Evolutionary conservation across 2,113 vertebrate genomes (phyloP).

Genomic region (Morone chrysops): DNA sequence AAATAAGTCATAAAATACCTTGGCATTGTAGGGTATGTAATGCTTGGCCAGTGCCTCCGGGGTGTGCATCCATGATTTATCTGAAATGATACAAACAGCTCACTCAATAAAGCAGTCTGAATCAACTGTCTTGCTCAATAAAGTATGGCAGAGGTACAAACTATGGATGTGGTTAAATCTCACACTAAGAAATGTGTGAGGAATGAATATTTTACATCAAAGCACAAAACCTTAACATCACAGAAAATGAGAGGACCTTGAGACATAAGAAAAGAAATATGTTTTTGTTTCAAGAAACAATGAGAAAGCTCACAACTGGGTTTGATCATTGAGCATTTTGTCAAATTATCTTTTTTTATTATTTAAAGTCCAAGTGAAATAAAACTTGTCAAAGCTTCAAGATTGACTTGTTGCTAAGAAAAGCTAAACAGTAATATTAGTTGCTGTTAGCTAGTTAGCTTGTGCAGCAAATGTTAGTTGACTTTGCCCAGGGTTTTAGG

Average conservation of each 20-base stretch:
- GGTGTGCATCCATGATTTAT: constrained; percentile 99
- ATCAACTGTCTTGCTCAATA: neutral
- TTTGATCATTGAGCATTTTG: too few relatives aligned
- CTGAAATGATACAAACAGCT: constrained; percentile 87
- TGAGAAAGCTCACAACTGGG: neutral
- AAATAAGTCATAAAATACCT: constrained; percentile 83
- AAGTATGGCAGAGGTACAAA: neutral
- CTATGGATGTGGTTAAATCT: neutral
- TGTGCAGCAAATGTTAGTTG: too few relatives aligned
- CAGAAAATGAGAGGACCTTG: neutral
- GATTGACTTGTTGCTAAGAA: too few relatives aligned
- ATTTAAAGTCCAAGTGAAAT: too few relatives aligned
- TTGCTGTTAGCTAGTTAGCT: too few relatives aligned
- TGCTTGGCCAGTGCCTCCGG: constrained; percentile 98
- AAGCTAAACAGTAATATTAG: too few relatives aligned
- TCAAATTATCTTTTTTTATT: too few relatives aligned
- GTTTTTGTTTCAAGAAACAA: neutral
- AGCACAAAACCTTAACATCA: neutral
- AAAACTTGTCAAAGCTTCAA: too few relatives aligned
- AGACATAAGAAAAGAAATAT: neutral
- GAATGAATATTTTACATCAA: neutral
- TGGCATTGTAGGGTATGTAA: constrained; percentile 96
- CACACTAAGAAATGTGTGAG: neutral
- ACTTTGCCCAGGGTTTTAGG: too few relatives aligned
- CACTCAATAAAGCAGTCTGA: constrained; percentile 12